A percentile compares a stretch with the other conserved stretches of the same genome.
phyloP scores from a whole-genome alignment of 2,888 invertebrate genomes.

The Plemyria rubiginata region DNA sequence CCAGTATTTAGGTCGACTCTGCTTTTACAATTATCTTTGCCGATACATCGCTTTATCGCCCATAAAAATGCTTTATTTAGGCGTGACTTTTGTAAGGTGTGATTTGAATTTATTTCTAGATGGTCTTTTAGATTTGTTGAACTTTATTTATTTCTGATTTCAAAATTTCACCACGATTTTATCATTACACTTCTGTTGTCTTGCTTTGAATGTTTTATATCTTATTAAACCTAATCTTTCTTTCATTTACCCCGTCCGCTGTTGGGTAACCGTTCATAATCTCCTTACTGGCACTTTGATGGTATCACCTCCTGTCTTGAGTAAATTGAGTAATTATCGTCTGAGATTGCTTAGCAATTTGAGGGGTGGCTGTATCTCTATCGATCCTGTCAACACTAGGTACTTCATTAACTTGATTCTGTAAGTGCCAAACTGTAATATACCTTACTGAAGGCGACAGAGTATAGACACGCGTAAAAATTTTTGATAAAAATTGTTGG shows the following conservation, averaged over 20 bases:
- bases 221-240: too few relatives aligned
- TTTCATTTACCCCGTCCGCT: slow-evolving; percentile 51
- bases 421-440: slow-evolving; percentile 1
- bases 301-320: slow-evolving; percentile 67
- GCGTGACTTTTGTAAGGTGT: slow-evolving; percentile 44
- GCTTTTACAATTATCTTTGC: slow-evolving; percentile 75
- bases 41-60: slow-evolving; percentile 67
- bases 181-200: too few relatives aligned
- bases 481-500: too few relatives aligned
- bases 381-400: slow-evolving; percentile 64
- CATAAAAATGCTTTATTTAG: slow-evolving; percentile 49
- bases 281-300: slow-evolving; percentile 62
- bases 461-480: background rate
- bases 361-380: slow-evolving; percentile 61
- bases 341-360: slow-evolving; percentile 72
- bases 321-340: slow-evolving; percentile 79
- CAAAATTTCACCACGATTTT: too few relatives aligned
- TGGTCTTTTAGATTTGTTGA: slow-evolving; percentile 3
- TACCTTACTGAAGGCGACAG: background rate
- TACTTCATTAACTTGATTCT: slow-evolving; percentile 30
- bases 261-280: slow-evolving; percentile 55
- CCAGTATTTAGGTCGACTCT: slow-evolving; percentile 75
- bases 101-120: slow-evolving; percentile 33
- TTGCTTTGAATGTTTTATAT: background rate
- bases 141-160: background rate